Conservation (phyloP, 2,888 invertebrate genomes). For the Epinotia ramella region DNA sequence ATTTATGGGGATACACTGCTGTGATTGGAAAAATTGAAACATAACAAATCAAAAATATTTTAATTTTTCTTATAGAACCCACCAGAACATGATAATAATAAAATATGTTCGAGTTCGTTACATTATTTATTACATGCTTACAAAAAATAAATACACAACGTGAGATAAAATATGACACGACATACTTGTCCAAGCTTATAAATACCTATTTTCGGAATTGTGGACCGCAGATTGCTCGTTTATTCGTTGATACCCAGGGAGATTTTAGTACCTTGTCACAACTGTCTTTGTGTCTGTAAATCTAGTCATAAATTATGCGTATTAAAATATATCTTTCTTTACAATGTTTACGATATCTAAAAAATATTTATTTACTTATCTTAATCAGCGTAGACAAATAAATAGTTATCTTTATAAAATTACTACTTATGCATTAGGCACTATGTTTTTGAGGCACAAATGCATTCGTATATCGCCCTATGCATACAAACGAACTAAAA, state of each 20-base stretch:
- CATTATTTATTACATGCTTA: neutral
- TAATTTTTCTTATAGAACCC: neutral
- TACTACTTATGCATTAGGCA: slow-evolving; percentile 13
- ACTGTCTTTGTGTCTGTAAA: neutral
- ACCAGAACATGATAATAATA: neutral
- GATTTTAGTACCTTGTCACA: neutral
- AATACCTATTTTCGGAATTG: neutral
- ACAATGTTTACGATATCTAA: neutral
- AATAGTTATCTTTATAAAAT: slow-evolving; percentile 17
- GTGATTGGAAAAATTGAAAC: neutral
- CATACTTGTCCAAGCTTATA: neutral
- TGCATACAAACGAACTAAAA: neutral
- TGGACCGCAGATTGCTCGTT: neutral
- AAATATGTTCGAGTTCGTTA: neutral
- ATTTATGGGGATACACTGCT: too few relatives aligned
- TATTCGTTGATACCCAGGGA: neutral
- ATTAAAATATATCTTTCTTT: neutral
- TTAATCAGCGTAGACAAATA: neutral
- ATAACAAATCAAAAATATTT: neutral
- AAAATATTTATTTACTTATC: neutral
- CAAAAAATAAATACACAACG: slow-evolving; percentile 1
- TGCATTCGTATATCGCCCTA: neutral
- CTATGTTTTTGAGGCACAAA: neutral
- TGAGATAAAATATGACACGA: neutral
- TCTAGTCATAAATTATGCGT: neutral